Evolutionary conservation across 2,888 invertebrate species (phyloP).

Genomic region (Xylota segnis): DNA sequence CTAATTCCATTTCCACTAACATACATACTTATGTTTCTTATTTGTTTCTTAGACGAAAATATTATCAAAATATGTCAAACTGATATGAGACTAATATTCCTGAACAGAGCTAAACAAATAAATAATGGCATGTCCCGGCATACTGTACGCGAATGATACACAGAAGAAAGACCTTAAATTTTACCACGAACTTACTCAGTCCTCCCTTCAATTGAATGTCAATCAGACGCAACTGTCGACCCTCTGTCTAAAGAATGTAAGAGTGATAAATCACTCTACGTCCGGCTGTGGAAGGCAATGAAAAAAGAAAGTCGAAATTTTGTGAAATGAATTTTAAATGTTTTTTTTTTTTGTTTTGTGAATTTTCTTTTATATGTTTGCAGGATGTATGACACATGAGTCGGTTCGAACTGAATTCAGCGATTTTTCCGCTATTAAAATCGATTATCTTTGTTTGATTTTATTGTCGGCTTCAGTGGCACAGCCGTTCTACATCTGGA

Average conservation of each 20-base stretch:
- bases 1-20: no score
- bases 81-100: background rate
- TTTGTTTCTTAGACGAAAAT: no score
- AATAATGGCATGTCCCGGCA: background rate
- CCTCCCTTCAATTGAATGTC: conserved; percentile 42
- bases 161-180: background rate
- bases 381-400: conserved; percentile 32
- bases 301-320: conserved; percentile 13
- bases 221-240: conserved; percentile 51
- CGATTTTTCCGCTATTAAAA: conserved; percentile 47
- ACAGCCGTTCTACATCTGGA: conserved; percentile 36
- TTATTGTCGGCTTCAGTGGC: conserved; percentile 38
- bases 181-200: conserved; percentile 4
- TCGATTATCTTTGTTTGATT: conserved; percentile 61
- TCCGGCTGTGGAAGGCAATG: conserved; percentile 8
- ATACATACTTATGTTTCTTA: no score
- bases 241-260: conserved; percentile 2
- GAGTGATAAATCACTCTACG: conserved; percentile 58
- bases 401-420: conserved; percentile 6
- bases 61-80: no score
- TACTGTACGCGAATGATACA: background rate
- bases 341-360: conserved; percentile 15
- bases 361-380: conserved; percentile 18
- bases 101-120: background rate
- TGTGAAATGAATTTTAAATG: conserved; percentile 49